phyloP scores from a whole-genome alignment of 53 echinoderm and acorn worm species.

The Paracentrotus lividus region DNA sequence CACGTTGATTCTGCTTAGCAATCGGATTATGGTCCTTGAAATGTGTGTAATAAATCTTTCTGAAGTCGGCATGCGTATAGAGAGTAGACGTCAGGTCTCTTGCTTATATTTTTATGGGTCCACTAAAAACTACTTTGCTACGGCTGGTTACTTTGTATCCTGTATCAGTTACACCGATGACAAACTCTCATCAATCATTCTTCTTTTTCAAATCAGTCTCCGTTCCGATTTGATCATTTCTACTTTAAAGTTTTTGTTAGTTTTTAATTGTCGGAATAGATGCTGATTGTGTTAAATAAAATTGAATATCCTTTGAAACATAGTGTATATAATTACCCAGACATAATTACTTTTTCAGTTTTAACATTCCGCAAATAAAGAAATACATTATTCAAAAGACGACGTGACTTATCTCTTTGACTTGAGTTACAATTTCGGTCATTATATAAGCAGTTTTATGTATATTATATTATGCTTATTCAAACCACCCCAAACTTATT shows the following conservation, averaged over 20 bases:
- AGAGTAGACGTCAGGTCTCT: conserved; percentile 23
- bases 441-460: not conserved
- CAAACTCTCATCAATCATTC: conserved; percentile 11
- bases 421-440: not conserved
- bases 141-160: conserved; percentile 13
- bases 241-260: not conserved
- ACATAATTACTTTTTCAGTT: not conserved
- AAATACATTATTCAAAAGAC: no score
- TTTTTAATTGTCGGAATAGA: not conserved
- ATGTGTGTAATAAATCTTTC: conserved; percentile 4
- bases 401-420: no score
- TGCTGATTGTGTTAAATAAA: not conserved
- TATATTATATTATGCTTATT: not conserved
- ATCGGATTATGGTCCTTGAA: conserved; percentile 29
- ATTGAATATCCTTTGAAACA: not conserved
- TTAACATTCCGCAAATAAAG: not conserved
- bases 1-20: not conserved
- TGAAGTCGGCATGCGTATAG: not conserved
- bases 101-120: conserved; percentile 2
- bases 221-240: not conserved
- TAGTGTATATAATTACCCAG: not conserved
- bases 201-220: conserved; percentile 14
- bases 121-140: conserved; percentile 28
- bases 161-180: not conserved
- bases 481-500: not conserved